These are phyloP conservation scores for Brenthis daphne DNA, from an alignment of 2,888 invertebrate species.

Conservation along the genomic window DNA sequence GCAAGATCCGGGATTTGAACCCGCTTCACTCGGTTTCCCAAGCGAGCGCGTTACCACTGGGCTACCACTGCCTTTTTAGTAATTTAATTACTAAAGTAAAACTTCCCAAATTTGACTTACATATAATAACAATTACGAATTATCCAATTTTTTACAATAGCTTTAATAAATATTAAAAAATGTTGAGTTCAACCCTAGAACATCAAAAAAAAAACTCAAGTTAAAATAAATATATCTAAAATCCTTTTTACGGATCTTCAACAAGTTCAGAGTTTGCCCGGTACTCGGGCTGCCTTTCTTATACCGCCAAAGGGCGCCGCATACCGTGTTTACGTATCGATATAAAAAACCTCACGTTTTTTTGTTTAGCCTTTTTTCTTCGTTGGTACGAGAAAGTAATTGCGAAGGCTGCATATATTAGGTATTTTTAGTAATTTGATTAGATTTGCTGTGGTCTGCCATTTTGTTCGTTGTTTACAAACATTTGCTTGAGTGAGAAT, in stretches of 20 bases:
- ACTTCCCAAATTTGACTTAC: no score
- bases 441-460: not conserved
- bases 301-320: slow-evolving; percentile 41
- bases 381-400: slow-evolving; percentile 28
- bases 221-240: slow-evolving; percentile 24
- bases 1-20: no score
- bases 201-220: slow-evolving; percentile 5
- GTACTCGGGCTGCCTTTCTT: slow-evolving; percentile 30
- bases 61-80: no score
- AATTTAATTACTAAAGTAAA: no score
- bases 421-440: not conserved
- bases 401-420: slow-evolving; percentile 12
- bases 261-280: slow-evolving; percentile 26
- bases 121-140: no score
- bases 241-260: slow-evolving; percentile 28
- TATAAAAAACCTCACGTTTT: slow-evolving; percentile 32
- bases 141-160: no score
- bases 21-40: no score
- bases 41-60: no score
- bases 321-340: slow-evolving; percentile 39
- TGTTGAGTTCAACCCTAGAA: slow-evolving; percentile 1
- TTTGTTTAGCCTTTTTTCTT: slow-evolving; percentile 30
- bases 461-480: no score
- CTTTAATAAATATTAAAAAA: not conserved
- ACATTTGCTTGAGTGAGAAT: no score